Evolutionary conservation across 2,888 invertebrate species (phyloP), one percentile per base, ranked within the genome.

Genomic region (Acanthosoma haemorrhoidale): DNA sequence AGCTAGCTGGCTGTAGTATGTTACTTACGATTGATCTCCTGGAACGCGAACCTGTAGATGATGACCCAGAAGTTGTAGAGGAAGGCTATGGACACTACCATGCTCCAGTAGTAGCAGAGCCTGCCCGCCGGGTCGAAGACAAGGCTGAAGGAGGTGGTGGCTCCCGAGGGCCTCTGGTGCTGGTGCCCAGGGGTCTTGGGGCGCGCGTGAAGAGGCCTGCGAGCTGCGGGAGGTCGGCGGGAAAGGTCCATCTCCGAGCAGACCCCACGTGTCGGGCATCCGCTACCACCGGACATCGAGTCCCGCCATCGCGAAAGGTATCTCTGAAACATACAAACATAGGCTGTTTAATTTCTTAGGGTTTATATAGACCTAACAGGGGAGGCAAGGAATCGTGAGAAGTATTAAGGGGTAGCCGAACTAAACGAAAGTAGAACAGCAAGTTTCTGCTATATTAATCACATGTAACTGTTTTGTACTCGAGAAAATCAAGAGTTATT

Each of bases 71-170:
- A 92, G 83, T 96, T 96, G 84, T 96, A 96, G 78, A 96, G 89
- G 83, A 95, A 96, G 79, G 95, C 95, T 79, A 95, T 87, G 76
- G 94, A 94, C 76, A 96, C 95, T 77, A 95, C 92, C 91, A 95
- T 92, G 77, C 94, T 94, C 96, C 96, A 96, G 80, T 95, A 95
- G 84, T 96, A 96, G 82, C 94, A 94, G 74, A 97, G 86, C 67
- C 96, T 87, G 74, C 97, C 97, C 76, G 97, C 95, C 25, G 98
- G 98, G 84, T 98, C 98, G 81, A 98, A 98, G 76, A 98, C 96
- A 82, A 97, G 96, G 67, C 96, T 94, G 90, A 94, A 92, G 79
- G 90, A 88, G n/a, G n/a, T n/a, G n/a, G n/a, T n/a, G n/a, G n/a
- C n/a, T n/a, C n/a, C n/a, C 73, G 41, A 84, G 72, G 74, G 75